Evolutionary conservation across 2,888 invertebrate genomes (phyloP).

Genomic region (Euplagia quadripunctaria): DNA sequence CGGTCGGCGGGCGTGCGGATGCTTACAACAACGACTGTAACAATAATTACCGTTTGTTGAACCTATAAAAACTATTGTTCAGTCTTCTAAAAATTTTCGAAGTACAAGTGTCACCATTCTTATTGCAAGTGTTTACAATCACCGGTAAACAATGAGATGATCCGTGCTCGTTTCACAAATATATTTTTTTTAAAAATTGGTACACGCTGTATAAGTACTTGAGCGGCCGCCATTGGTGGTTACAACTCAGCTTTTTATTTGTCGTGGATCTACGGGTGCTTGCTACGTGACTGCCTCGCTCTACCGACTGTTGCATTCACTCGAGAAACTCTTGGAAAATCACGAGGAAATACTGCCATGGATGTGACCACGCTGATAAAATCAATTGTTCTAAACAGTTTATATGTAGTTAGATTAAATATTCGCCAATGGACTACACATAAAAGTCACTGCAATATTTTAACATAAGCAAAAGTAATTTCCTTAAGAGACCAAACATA

Average conservation of each 20-base stretch:
- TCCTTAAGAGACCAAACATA: too few species aligned
- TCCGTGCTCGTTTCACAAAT: background rate
- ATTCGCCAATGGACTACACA: background rate
- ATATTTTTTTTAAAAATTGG: background rate
- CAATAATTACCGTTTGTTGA: too few species aligned
- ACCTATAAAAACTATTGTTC: too few species aligned
- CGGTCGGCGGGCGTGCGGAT: too few species aligned
- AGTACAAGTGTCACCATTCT: too few species aligned
- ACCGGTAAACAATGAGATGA: background rate
- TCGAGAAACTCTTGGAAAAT: conserved; percentile 36
- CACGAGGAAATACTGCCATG: conserved; percentile 8
- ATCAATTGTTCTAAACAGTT: background rate
- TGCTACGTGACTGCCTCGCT: conserved; percentile 40
- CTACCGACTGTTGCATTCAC: conserved; percentile 13
- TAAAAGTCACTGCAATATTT: too few species aligned
- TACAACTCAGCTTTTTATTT: conserved; percentile 77
- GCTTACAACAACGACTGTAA: too few species aligned
- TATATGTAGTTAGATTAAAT: too few species aligned
- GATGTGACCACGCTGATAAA: background rate
- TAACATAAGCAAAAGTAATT: too few species aligned
- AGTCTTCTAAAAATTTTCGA: too few species aligned
- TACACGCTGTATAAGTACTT: conserved; percentile 61
- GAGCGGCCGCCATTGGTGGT: conserved; percentile 62
- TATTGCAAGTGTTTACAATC: too few species aligned
- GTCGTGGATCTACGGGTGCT: conserved; percentile 62